Conservation (phyloP, 2,797 vertebrate genomes). For the Anolis apletophallus region DNA sequence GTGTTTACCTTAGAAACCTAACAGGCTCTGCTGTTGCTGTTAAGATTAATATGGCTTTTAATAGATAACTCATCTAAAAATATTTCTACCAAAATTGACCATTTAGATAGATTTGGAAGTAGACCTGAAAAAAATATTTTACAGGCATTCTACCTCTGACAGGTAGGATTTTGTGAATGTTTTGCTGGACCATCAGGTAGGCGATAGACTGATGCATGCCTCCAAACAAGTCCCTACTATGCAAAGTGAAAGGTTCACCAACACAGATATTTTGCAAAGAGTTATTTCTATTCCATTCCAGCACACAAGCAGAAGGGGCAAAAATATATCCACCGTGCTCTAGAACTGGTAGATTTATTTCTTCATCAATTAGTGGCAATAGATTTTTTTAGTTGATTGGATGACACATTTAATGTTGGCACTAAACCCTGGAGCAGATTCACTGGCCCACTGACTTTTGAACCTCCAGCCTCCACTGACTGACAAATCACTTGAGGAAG, state of each 20-base stretch:
- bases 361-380: not conserved
- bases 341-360: not conserved
- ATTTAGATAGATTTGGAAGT: slow-evolving; percentile 33
- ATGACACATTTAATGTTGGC: too few relatives aligned
- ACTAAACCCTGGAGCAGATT: too few relatives aligned
- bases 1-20: slow-evolving; percentile 75
- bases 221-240: not conserved
- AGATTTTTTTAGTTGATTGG: not conserved
- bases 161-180: not conserved
- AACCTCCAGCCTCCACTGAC: not conserved
- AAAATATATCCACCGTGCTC: not conserved
- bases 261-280: not conserved
- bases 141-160: not conserved
- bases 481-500: too few relatives aligned
- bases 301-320: not conserved
- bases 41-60: slow-evolving; percentile 64
- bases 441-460: too few relatives aligned
- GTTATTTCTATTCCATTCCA: not conserved
- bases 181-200: not conserved
- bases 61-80: slow-evolving; percentile 33
- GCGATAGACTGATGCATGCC: not conserved
- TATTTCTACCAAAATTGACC: slow-evolving; percentile 1
- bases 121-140: slow-evolving; percentile 24
- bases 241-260: not conserved
- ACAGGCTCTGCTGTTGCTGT: slow-evolving; percentile 52